Conservation (phyloP, 2,113 vertebrate species). For the Columba janthina region DNA sequence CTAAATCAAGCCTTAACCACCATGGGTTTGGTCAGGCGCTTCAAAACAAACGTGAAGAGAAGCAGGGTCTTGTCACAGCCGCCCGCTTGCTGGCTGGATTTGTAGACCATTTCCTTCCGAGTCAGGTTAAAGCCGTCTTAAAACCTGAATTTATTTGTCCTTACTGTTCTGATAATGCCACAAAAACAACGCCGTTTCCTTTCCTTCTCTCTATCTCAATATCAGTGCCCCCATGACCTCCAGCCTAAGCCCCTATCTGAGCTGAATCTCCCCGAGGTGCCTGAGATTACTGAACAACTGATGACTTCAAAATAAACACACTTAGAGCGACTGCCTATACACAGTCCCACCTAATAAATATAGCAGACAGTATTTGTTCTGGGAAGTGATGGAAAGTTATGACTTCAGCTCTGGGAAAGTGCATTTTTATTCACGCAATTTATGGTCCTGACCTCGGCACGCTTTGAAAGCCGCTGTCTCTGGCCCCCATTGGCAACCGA, state of each 20-base stretch:
- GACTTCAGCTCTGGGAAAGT: slow-evolving; percentile 34
- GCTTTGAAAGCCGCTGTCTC: neutral
- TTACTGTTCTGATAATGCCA: slow-evolving; percentile 49
- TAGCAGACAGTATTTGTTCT: slow-evolving; percentile 51
- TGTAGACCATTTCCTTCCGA: slow-evolving; percentile 35
- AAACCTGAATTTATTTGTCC: slow-evolving; percentile 53
- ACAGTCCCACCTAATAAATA: slow-evolving; percentile 69
- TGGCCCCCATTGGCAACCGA: neutral
- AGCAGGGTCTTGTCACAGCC: fast-evolving
- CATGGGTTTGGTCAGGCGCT: neutral
- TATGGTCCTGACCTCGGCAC: neutral
- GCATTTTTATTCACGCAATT: slow-evolving; percentile 31
- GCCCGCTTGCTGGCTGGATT: neutral
- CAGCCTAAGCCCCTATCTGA: slow-evolving; percentile 54
- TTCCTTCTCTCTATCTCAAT: slow-evolving; percentile 34
- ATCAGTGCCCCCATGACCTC: neutral
- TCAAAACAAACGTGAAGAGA: neutral
- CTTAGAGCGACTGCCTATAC: slow-evolving; percentile 36
- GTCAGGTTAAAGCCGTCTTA: slow-evolving; percentile 39
- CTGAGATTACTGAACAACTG: slow-evolving; percentile 44
- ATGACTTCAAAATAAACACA: slow-evolving; percentile 69
- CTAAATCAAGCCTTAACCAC: neutral
- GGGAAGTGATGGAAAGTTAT: slow-evolving; percentile 56
- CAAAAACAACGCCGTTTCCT: neutral
- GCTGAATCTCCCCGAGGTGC: slow-evolving; percentile 65